Evolutionary conservation across 2,888 invertebrate species (phyloP).

Genomic region (Amphipyra tragopoginis): DNA sequence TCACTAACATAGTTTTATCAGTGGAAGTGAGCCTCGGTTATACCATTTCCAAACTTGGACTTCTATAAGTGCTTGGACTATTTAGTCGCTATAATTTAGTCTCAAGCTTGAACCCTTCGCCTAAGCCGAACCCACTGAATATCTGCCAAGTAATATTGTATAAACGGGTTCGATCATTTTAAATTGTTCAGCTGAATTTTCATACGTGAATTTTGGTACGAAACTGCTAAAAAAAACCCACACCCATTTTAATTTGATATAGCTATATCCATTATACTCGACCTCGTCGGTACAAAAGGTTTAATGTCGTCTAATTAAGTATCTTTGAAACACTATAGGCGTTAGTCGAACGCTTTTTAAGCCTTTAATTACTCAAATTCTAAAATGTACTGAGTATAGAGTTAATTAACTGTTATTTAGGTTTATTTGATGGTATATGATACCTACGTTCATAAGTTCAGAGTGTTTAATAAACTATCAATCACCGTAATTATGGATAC

Average conservation of each 20-base stretch:
- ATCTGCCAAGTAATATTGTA: constrained; percentile 1
- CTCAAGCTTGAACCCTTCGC: constrained; percentile 24
- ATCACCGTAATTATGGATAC: too few species aligned
- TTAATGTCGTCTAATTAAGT: constrained; percentile 46
- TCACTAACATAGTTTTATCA: constrained; percentile 44
- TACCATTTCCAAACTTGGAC: constrained; percentile 40
- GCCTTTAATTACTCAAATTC: constrained; percentile 53
- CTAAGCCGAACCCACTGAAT: constrained; percentile 9
- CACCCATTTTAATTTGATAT: too few species aligned
- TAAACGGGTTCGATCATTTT: constrained; percentile 10
- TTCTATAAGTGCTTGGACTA: constrained; percentile 34
- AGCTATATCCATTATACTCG: constrained; percentile 16
- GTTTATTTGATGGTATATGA: constrained; percentile 29
- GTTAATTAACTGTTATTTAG: constrained; percentile 53
- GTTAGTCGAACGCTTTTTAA: constrained; percentile 43
- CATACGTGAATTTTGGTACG: constrained; percentile 1
- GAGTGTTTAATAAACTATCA: too few species aligned
- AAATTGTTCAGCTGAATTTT: constrained; percentile 13
- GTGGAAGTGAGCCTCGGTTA: constrained; percentile 34
- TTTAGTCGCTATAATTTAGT: constrained; percentile 44
- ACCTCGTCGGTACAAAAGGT: constrained; percentile 23
- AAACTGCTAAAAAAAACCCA: too few species aligned
- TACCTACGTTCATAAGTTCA: constrained; percentile 21
- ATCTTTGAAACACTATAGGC: constrained; percentile 55
- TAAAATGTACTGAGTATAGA: constrained; percentile 40